Evolutionary conservation across 2,113 vertebrate genomes (phyloP).

Genomic region (Phoxinus phoxinus): DNA sequence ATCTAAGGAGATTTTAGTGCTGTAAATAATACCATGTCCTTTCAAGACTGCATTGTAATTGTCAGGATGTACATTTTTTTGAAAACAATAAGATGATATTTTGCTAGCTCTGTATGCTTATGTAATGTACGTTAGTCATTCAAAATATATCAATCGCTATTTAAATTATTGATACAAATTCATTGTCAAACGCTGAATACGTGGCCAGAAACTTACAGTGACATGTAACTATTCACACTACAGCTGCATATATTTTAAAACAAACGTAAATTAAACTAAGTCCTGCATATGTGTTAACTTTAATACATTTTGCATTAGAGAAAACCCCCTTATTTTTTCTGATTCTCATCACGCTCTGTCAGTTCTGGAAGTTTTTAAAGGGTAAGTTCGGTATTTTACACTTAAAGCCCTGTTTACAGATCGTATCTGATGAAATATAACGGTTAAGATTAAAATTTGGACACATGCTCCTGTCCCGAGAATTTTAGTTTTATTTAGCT

Average conservation of each 20-base stretch:
- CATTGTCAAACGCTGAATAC: background rate
- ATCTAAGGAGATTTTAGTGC: background rate
- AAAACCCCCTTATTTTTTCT: background rate
- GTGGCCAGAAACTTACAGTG: background rate
- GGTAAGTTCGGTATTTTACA: no score
- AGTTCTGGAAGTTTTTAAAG: background rate
- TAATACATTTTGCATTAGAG: background rate
- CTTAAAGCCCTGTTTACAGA: no score
- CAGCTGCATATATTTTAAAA: background rate
- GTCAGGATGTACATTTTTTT: background rate
- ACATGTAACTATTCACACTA: background rate
- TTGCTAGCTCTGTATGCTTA: background rate
- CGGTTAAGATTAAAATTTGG: no score
- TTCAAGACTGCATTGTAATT: background rate
- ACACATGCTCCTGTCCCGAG: no score
- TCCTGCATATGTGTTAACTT: background rate
- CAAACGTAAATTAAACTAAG: background rate
- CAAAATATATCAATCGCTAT: background rate
- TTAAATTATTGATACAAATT: background rate
- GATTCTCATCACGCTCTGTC: background rate
- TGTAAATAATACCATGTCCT: background rate
- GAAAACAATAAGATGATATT: background rate
- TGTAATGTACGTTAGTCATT: background rate
- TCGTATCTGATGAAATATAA: no score
- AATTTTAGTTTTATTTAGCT: no score